Conservation (phyloP, 2,113 vertebrate species). For the Anguilla japonica region DNA sequence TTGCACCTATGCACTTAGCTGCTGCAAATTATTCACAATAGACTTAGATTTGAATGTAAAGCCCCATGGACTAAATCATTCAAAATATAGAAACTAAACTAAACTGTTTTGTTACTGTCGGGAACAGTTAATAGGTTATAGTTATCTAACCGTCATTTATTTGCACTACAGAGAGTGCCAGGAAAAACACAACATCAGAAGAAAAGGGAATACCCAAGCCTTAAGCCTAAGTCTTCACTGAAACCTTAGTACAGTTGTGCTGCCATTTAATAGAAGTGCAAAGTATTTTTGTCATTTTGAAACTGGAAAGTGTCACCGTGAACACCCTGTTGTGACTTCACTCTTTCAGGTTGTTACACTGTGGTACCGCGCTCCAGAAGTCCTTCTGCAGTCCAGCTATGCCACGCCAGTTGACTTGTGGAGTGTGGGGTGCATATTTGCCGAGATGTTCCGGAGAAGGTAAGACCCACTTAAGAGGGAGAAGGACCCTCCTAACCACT, state of each 20-base stretch:
- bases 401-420: constrained; percentile 96
- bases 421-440: constrained; percentile 98
- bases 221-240: neutral
- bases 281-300: no score
- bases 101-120: no score
- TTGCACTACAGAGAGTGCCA: no score
- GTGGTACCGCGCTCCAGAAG: constrained; percentile 97
- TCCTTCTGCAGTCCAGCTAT: constrained; percentile 96
- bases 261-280: neutral
- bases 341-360: constrained; percentile 87
- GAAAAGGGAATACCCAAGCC: neutral
- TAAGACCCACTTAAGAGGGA: constrained; percentile 61
- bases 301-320: neutral
- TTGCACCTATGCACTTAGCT: no score
- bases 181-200: no score
- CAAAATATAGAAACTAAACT: no score
- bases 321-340: neutral
- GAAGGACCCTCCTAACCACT: neutral
- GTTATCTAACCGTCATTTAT: no score
- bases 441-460: constrained; percentile 98
- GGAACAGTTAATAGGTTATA: no score
- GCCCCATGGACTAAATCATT: no score
- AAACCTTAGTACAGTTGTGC: neutral
- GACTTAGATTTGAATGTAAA: no score
- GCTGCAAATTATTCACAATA: no score